phyloP scores from a whole-genome alignment of 2,888 invertebrate genomes.

The Andricus quercusramuli region DNA sequence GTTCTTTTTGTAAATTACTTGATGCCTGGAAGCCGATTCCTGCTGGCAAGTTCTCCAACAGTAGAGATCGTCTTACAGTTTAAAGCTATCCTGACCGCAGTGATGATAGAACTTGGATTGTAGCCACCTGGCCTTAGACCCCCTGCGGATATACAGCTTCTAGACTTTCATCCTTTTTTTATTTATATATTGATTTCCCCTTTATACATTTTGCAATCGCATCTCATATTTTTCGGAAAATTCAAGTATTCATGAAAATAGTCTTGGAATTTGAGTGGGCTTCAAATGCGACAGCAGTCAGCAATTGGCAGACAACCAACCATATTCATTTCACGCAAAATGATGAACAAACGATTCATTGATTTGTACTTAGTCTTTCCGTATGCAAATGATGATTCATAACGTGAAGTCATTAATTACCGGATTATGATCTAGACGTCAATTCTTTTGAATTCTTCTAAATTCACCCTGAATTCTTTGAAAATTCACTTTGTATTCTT shows the following conservation, averaged over 20 bases:
- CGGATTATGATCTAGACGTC: not conserved
- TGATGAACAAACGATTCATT: conserved; percentile 3
- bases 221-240: not conserved
- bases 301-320: conserved; percentile 26
- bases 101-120: conserved; percentile 42
- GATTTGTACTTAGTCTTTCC: not conserved
- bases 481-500: too few relatives aligned
- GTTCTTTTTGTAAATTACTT: conserved; percentile 5
- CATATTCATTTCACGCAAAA: conserved; percentile 10
- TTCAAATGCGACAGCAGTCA: not conserved
- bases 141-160: conserved; percentile 20
- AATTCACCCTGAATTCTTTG: too few relatives aligned
- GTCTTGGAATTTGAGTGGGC: conserved; percentile 12
- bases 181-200: not conserved
- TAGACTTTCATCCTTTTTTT: conserved; percentile 5
- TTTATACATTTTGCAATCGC: not conserved
- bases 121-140: conserved; percentile 38
- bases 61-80: conserved; percentile 33
- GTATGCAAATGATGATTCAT: conserved; percentile 2
- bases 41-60: conserved; percentile 5
- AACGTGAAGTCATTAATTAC: not conserved
- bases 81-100: conserved; percentile 39
- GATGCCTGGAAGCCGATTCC: conserved; percentile 12
- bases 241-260: not conserved
- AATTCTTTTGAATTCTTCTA: too few relatives aligned